Base-by-base conservation (phyloP, 2,888 invertebrate species). In the Craniophora ligustri region DNA sequence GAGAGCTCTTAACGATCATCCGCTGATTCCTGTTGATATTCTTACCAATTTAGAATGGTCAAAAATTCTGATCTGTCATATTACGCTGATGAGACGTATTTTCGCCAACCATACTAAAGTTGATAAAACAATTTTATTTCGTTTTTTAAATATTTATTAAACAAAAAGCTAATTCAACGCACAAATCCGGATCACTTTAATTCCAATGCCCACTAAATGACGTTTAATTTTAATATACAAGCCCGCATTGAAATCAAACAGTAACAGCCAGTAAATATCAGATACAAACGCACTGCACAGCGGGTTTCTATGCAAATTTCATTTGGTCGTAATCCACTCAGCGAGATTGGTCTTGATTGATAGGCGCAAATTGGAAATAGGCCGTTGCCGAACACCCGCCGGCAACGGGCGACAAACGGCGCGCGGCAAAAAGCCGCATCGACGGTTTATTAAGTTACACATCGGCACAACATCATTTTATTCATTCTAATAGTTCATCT, bases 321-420 rank as follows among this genome's bases (percentile, higher is more conserved):
- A 95, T 95, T 95, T 94, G 92, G 89, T 87, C 87, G 94, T 95
- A 95, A 95, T 95, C 95, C 95, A 95, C 95, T 95, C 95, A 94
- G 92, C 87, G 95, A 94, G 95, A 95, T 95, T 95, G 95, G 94
- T 94, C 93, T 92, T 95, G 95, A 95, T 95, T 95, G 95, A 95
- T 95, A 94, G 95, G 94, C 94, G 94, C 92, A 95, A 95, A 95
- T 95, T 95, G 95, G 94, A 94, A 95, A 94, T 91, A 89, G 93
- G 92, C 88, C 82, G 82, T 81, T 82, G 74, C 74, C 73, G 73
- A 62, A 68, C 60, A 71, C 64, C 70, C 81, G 78, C 76, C 62
- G 79, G 72, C 72, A 76, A 72, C 67, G 66, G 68, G 73, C 66
- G 76, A 74, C 76, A 77, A 81, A 74, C 77, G 74, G 76, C 63